Percentiles rank a stretch among this genome's conserved stretches.
Conservation (phyloP, 2,888 invertebrate genomes). For the Mactromeris polynyma region DNA sequence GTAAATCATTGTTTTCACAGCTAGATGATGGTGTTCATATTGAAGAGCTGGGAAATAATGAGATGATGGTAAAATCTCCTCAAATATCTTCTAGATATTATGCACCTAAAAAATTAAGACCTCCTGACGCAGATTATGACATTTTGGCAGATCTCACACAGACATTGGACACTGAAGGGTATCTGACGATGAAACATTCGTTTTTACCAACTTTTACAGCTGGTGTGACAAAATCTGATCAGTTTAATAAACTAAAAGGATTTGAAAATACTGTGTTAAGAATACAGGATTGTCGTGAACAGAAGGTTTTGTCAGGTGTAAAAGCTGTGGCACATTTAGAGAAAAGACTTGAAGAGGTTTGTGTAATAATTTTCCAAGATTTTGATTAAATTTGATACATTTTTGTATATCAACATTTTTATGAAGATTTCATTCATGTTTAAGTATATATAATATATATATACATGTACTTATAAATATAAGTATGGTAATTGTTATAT, state of each 20-base stretch:
- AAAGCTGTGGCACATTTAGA: slow-evolving; percentile 83
- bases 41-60: slow-evolving; percentile 80
- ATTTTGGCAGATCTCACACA: slow-evolving; percentile 68
- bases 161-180: slow-evolving; percentile 68
- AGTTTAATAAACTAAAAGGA: slow-evolving; percentile 80
- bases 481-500: too few relatives aligned
- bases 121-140: slow-evolving; percentile 63
- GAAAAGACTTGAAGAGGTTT: slow-evolving; percentile 79
- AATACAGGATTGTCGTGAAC: slow-evolving; percentile 81
- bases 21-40: slow-evolving; percentile 82
- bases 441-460: too few relatives aligned
- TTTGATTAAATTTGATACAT: background rate
- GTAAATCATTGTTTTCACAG: slow-evolving; percentile 77
- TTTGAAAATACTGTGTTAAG: slow-evolving; percentile 81
- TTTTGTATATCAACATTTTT: too few relatives aligned
- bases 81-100: slow-evolving; percentile 44
- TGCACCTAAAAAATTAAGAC: slow-evolving; percentile 46
- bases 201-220: slow-evolving; percentile 80
- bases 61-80: slow-evolving; percentile 77
- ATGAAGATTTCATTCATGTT: too few relatives aligned
- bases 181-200: slow-evolving; percentile 74
- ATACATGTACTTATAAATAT: too few relatives aligned
- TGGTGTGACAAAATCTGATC: slow-evolving; percentile 85
- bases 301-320: slow-evolving; percentile 82
- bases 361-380: background rate